Base-by-base conservation (phyloP, 2,113 vertebrate species). In the Falco punctatus region DNA sequence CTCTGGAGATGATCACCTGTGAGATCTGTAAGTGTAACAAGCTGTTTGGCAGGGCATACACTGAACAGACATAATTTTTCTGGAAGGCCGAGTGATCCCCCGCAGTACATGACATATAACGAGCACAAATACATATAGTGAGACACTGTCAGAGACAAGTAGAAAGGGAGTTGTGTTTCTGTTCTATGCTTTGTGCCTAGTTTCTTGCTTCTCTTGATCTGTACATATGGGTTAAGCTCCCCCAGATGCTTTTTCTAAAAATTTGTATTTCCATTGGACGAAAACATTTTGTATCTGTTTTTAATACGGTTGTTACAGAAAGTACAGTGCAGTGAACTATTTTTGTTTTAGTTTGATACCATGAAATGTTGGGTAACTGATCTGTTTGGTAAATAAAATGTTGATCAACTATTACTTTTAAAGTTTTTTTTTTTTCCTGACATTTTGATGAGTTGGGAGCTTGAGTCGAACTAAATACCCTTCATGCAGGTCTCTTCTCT, bases 351-450 rank as follows among this genome's bases (percentile, higher is more conserved):
- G 15, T 80, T 96, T 92, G 94, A 97, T 96, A 87, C 81, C 21
- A 49, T 79, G 75, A 69, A 87, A 67, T 92, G 78, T 91, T 89
- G 84, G 94, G 79, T 93, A 89, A 88, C 74, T 57, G 94, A 96
- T 78, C 54, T 96, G 97, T 97, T 97, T 95, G 83, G 93, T 94
- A 92, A 96, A 97, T 98, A 97, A 98, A 98, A 82, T 24, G 21
- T 80, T 93, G 93, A 96, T 95, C 49, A 51, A 51, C 38, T 74
- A 13, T 40, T 61, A 11, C 28, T 75, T 72, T 26, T 65, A 32
- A 55, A 49, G 38, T 46, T 87, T 26, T 5, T 40, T 18, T 81
- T 51, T 59, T 73, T n/a, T 5, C 3, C 13, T 64, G 52, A 30
- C 8, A 13, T 44, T 91, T 44, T 54, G 33, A 6, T 54, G 44